Evolutionary conservation across 2,888 invertebrate species (phyloP), one percentile per base, ranked within the genome.

Genomic region (Dione juno): DNA sequence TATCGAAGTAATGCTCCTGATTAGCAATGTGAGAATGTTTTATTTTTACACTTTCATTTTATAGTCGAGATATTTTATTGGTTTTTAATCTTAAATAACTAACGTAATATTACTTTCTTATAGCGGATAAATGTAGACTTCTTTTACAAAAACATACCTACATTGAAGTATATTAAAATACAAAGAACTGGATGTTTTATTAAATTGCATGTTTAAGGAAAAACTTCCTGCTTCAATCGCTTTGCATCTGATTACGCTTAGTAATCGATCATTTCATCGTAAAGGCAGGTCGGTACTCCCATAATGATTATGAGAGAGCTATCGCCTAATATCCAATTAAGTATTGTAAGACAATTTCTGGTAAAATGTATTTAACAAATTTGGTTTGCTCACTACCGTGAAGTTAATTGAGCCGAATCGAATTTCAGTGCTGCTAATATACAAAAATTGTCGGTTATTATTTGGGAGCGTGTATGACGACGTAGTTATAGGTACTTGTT

Each of bases 251-350:
- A 88, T 87, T 81, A 81, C 78, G 78, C 79, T 79, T 82, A 83
- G 83, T 88, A 87, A 90, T 88, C 85, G 84, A 77, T 78, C 80
- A 80, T 86, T 87, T 87, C 82, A 88, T 87, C 85, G 82, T 75
- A 80, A 83, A 79, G 57, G 45, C 45, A 57, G 58, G 41, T 59
- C 67, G 66, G 52, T 71, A 66, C 70, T 66, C 54, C 48, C 85
- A 84, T 88, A 90, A 92, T 90, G 80, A 88, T 79, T 83, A 81
- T 83, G 82, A 80, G 83, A 83, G 84, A 84, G 81, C 90, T 88
- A 88, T 82, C 83, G 83, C 86, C 85, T 88, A 86, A 88, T 87
- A 83, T 81, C 77, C 81, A 76, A 80, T 82, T 85, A 86, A 88
- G 82, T 85, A 84, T 82, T 84, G 83, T 43, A 80, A 83, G 81